Evolutionary conservation across 2,888 invertebrate species (phyloP).

Genomic region (Drosophila subsilvestris): DNA sequence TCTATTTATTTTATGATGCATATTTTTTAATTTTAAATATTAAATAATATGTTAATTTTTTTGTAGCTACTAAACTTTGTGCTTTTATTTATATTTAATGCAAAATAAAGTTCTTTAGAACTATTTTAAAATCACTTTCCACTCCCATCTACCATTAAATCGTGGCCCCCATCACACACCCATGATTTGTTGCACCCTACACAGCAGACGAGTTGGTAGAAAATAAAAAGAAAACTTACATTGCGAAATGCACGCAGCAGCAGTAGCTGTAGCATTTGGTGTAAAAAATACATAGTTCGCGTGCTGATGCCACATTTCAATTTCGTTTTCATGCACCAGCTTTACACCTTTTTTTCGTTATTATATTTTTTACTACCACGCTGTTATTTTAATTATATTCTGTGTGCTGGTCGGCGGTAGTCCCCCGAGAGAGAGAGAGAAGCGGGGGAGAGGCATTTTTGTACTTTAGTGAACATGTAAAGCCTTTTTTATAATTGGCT

Average conservation of each 20-base stretch:
- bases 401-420: conserved; percentile 5
- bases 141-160: neutral
- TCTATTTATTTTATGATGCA: too few relatives aligned
- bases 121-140: neutral
- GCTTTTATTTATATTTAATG: neutral
- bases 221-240: conserved; percentile 34
- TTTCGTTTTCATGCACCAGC: conserved; percentile 34
- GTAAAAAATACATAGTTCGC: conserved; percentile 38
- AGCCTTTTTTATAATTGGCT: conserved; percentile 22
- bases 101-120: neutral
- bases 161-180: neutral
- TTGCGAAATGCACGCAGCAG: conserved; percentile 47
- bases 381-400: conserved; percentile 24
- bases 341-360: conserved; percentile 15
- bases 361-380: conserved; percentile 11
- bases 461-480: conserved; percentile 15
- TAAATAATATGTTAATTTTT: too few relatives aligned
- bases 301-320: conserved; percentile 55
- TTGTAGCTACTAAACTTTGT: too few relatives aligned
- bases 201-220: neutral
- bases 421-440: neutral
- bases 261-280: neutral
- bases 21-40: too few relatives aligned
- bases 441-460: neutral
- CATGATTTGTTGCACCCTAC: neutral